Conservation (phyloP, 2,888 invertebrate species). For the Chaitophorus viminalis region DNA sequence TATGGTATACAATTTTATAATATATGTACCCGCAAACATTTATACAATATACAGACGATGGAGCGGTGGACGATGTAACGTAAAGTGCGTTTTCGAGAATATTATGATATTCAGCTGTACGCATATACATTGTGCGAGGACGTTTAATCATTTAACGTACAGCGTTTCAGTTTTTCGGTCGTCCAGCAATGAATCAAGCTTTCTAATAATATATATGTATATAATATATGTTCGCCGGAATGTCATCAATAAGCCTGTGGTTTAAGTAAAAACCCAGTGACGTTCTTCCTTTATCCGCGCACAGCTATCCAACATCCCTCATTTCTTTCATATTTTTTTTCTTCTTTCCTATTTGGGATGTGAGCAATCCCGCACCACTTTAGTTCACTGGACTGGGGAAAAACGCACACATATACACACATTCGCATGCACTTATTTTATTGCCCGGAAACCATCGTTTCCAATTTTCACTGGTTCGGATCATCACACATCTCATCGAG, state of each 20-base stretch:
- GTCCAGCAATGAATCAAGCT: constrained; percentile 55
- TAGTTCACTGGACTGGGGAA: background rate
- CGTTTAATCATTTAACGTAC: constrained; percentile 18
- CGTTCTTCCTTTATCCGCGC: background rate
- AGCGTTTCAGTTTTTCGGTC: background rate
- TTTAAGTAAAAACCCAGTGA: constrained; percentile 45
- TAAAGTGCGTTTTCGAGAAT: background rate
- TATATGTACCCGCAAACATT: no score
- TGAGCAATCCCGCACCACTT: background rate
- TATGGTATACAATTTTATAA: no score
- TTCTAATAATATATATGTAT: constrained; percentile 8
- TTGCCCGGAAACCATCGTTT: constrained; percentile 7
- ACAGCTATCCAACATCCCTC: background rate
- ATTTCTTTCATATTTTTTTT: constrained; percentile 3
- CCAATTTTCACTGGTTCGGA: background rate
- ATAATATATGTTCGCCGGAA: background rate
- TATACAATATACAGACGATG: no score
- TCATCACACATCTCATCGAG: background rate
- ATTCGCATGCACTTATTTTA: background rate
- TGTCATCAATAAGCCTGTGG: constrained; percentile 43
- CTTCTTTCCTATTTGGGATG: background rate
- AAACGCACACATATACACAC: background rate
- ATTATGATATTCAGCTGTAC: constrained; percentile 6
- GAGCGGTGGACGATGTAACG: background rate
- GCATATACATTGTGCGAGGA: background rate